Evolutionary conservation across 1,140 invertebrate species (phyloP).

Genomic region (Apocrypta bakeri): DNA sequence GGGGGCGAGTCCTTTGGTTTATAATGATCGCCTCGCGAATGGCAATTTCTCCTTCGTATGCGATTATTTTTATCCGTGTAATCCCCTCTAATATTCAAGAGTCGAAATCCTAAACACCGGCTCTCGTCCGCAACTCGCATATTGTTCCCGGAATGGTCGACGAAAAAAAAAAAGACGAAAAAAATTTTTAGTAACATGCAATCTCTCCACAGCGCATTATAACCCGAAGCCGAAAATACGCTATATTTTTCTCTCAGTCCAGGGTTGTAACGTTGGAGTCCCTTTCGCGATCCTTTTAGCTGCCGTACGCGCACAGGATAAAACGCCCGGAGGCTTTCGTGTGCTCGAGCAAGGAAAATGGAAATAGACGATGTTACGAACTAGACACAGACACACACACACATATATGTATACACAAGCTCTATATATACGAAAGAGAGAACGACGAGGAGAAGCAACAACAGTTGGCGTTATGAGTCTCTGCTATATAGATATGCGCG

Average conservation of each 20-base stretch:
- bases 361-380: slow-evolving; percentile 10
- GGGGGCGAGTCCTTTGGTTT: not conserved
- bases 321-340: slow-evolving; percentile 22
- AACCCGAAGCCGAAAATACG: not conserved
- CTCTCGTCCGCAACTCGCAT: not conserved
- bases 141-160: not conserved
- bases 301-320: too few species aligned
- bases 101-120: not conserved
- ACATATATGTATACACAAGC: too few species aligned
- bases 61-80: not conserved
- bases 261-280: not conserved
- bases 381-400: not conserved
- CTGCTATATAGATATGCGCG: not conserved
- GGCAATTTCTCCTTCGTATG: not conserved
- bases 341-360: slow-evolving; percentile 4
- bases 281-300: too few species aligned
- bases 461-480: slow-evolving; percentile 32
- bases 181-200: not conserved
- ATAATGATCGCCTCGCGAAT: not conserved
- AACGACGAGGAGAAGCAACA: not conserved
- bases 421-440: not conserved
- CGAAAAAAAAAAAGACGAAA: not conserved
- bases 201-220: not conserved
- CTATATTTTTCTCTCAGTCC: not conserved
- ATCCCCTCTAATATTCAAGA: not conserved